Base-by-base conservation (phyloP, 2,888 invertebrate genomes). In the Nemotelus pantherinus region DNA sequence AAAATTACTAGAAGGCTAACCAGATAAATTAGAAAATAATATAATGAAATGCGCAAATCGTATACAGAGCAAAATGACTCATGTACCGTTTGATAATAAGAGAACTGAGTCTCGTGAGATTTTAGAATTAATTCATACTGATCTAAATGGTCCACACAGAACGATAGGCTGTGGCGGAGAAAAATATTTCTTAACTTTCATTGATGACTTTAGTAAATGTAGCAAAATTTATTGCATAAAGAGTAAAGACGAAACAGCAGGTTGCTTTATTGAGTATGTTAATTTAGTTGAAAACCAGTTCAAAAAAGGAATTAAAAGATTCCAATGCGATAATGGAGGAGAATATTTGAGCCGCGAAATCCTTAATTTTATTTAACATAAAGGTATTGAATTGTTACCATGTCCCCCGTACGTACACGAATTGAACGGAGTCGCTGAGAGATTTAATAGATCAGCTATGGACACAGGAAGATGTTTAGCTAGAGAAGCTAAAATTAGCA, bases 371-470 rank as follows among this genome's bases (percentile, higher is more conserved):
- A 74, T 71, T 9, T 79, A 65, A 60, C 68, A 81, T 43, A 80
- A 82, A 74, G 79, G 81, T 10, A 77, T 82, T 63, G 10, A 72
- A 74, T 65, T 81, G 68, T 76, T 79, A 68, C 70, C 80, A 45
- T 80, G 80, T 76, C 81, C 82, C 78, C 78, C 80, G 2, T 82
- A 82, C 77, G 79, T 80, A 67, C 81, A 81, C 78, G 80, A 82
- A 72, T 76, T 81, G 43, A 83, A 82, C 65, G 81, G 82, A 60
- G 80, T 79, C 50, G 82, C 80, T 39, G 80, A 82, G 76, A 80
- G 81, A 60, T 81, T 77, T 55, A 82, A 82, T 65, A 78, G 81
- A 67, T 63, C 80, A 57, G 45, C 79, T n/a, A 80, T 81, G 81
- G 80, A 82, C 58, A 80, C 77, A 55, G 57, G 76, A 25, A 74